A percentile compares a stretch with the other conserved stretches of the same genome.
phyloP scores from a whole-genome alignment of 2,113 vertebrate species.

The Equus quagga region DNA sequence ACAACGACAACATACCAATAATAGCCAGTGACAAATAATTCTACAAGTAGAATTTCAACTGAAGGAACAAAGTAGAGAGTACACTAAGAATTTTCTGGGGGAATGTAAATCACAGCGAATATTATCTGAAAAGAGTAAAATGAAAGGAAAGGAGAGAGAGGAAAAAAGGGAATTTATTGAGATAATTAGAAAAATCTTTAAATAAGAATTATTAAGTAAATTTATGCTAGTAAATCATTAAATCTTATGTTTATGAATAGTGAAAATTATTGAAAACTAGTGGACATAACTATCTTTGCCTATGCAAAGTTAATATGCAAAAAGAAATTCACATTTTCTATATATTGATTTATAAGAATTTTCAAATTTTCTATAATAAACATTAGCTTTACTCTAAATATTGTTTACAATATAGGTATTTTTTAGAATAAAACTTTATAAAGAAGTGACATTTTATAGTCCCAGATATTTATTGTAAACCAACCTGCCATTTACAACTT shows the following conservation, averaged over 20 bases:
- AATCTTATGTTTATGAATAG: background rate
- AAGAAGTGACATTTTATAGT: slow-evolving; percentile 75
- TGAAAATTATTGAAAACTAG: background rate
- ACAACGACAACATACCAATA: background rate
- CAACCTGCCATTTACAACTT: slow-evolving; percentile 80
- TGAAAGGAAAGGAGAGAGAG: background rate
- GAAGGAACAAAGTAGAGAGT: background rate
- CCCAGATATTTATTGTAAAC: slow-evolving; percentile 77
- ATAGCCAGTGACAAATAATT: background rate
- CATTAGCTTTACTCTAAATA: slow-evolving; percentile 55
- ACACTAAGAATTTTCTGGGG: background rate
- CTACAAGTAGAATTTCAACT: background rate
- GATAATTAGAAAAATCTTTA: background rate
- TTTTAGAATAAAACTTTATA: slow-evolving; percentile 53
- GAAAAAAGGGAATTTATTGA: background rate
- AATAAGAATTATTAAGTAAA: background rate
- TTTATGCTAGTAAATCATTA: background rate
- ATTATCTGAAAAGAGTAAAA: background rate
- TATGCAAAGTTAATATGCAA: background rate
- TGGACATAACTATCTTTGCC: background rate
- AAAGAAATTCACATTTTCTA: slow-evolving; percentile 1
- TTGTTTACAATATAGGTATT: slow-evolving; percentile 42
- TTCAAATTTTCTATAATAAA: slow-evolving; percentile 29
- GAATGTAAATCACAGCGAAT: background rate
- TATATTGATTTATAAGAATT: slow-evolving; percentile 12